phyloP scores from a whole-genome alignment of 1,140 invertebrate genomes.

The Ostrea denselamellosa region DNA sequence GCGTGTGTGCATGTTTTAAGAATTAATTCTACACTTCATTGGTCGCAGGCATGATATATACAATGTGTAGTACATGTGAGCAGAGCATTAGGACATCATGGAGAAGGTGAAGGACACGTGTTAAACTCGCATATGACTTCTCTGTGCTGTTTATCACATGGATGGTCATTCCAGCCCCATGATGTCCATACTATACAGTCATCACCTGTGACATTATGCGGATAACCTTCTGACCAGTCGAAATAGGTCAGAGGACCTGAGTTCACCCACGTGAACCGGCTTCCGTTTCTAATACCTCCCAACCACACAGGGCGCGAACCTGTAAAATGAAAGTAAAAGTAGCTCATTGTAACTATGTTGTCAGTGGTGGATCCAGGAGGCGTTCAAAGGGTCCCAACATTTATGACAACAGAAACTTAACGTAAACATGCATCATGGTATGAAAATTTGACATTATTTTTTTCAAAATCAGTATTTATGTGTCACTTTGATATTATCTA shows the following conservation, averaged over 20 bases:
- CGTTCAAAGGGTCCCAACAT: neutral
- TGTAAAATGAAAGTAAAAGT: neutral
- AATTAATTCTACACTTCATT: no score
- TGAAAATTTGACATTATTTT: neutral
- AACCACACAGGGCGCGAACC: neutral
- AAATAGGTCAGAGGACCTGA: neutral
- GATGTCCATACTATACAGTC: neutral
- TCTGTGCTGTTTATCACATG: neutral
- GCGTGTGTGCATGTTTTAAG: no score
- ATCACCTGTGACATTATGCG: neutral
- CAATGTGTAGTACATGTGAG: no score
- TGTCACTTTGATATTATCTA: neutral
- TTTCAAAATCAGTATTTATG: neutral
- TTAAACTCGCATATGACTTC: neutral
- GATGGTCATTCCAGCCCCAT: neutral
- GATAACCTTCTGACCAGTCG: neutral
- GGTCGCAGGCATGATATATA: no score
- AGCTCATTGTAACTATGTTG: neutral
- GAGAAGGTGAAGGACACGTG: neutral
- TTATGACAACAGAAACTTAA: neutral
- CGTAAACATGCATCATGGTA: neutral
- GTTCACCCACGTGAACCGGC: neutral
- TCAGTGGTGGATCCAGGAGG: neutral
- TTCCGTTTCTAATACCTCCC: neutral
- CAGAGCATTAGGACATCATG: no score